phyloP scores from a whole-genome alignment of 30 jellyfish, hydroid and myxozoan species.

The Aurelia sp. region DNA sequence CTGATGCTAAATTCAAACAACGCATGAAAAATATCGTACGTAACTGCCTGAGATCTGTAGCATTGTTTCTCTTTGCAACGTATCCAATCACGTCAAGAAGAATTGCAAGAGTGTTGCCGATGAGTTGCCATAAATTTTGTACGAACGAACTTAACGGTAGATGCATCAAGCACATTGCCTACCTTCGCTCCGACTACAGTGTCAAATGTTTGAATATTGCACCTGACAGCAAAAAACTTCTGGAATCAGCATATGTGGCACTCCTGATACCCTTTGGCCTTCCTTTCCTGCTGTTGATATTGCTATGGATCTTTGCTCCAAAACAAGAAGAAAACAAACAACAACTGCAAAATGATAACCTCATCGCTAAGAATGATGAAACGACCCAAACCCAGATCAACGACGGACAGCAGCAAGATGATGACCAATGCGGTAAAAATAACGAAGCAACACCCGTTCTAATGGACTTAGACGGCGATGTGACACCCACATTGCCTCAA shows the following conservation, averaged over 20 bases:
- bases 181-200: conserved; percentile 56
- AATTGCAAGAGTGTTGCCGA: conserved; percentile 38
- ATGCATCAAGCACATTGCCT: conserved; percentile 16
- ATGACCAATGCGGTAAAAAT: too few relatives aligned
- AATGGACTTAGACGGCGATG: too few relatives aligned
- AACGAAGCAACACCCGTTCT: too few relatives aligned
- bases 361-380: too few relatives aligned
- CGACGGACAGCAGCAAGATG: too few relatives aligned
- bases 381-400: too few relatives aligned
- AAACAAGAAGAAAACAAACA: too few relatives aligned
- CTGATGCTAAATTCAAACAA: background rate
- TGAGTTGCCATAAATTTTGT: conserved; percentile 41
- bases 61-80: conserved; percentile 55
- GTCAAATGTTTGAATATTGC: background rate
- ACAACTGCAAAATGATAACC: background rate
- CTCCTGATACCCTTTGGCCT: conserved; percentile 45
- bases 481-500: too few relatives aligned
- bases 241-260: conserved; percentile 12
- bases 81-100: conserved; percentile 55
- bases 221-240: background rate
- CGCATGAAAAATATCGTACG: background rate
- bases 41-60: conserved; percentile 1
- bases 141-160: background rate
- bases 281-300: conserved; percentile 24
- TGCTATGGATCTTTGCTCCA: conserved; percentile 1